phyloP scores from a whole-genome alignment of 2,113 vertebrate genomes.

The Nothoprocta pentlandii region DNA sequence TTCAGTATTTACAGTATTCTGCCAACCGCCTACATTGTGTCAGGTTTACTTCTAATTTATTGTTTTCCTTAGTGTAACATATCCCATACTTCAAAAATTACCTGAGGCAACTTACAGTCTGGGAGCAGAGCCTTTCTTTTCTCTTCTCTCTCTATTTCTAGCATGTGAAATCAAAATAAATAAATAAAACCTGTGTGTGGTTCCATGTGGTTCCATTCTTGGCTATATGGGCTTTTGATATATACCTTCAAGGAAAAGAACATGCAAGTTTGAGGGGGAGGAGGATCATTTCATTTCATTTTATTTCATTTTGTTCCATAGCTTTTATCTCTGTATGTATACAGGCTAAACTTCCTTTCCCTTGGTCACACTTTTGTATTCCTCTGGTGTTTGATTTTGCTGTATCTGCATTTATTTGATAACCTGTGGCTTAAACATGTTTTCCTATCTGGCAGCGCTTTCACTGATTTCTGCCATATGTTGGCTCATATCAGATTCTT shows the following conservation, averaged over 20 bases:
- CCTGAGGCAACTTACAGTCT: not conserved
- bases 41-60: not conserved
- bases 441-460: slow-evolving; percentile 23
- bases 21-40: not conserved
- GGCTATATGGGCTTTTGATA: not conserved
- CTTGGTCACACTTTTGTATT: not conserved
- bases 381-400: slow-evolving; percentile 23
- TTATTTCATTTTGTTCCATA: not conserved
- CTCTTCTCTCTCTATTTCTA: not conserved
- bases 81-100: not conserved
- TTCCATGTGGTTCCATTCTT: not conserved
- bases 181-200: not conserved
- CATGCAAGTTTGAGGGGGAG: not conserved
- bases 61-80: not conserved
- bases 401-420: slow-evolving; percentile 52
- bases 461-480: slow-evolving; percentile 14
- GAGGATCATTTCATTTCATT: not conserved
- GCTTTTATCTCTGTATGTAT: not conserved
- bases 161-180: not conserved
- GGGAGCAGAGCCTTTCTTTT: not conserved
- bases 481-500: not conserved
- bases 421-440: slow-evolving; percentile 20
- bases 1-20: not conserved
- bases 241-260: not conserved
- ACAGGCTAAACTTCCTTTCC: slow-evolving; percentile 20